Base-by-base conservation (phyloP, 2,113 vertebrate species). In the Ranitomeya imitator region DNA sequence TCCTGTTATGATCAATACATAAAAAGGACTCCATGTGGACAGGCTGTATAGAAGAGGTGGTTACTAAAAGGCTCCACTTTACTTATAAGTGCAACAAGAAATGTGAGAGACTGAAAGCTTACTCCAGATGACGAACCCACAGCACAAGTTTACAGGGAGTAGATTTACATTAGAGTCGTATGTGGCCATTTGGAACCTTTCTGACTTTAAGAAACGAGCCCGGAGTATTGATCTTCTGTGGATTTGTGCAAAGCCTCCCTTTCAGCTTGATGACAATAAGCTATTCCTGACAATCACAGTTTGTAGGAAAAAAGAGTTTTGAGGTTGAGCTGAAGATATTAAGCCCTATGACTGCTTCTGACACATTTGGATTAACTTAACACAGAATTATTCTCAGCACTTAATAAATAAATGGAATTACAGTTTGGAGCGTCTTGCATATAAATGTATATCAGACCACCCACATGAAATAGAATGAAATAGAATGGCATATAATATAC, bases 271-370 rank as follows among this genome's bases (percentile, higher is more conserved):
- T 37, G 91, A 93, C 92, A 93, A 93, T 93, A 92, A 93, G 91
- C 90, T 88, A 91, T 91, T 92, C 88, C 91, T 92, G 90, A 90
- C 92, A 92, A 93, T 93, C 91, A 92, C 92, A 92, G 92, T 93
- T 91, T 91, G 69, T 37, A 67, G 89, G 74, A 83, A 92, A 93
- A 82, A 45, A 55, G 57, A 77, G 18, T 89, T 89, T 54, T 85
- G 80, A n/a, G 18, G 23, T 45, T 89, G 82, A 85, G 57, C 81
- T 45, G 87, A 65, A 85, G 87, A 85, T 60, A 78, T 79, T 69
- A 79, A 89, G 67, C 54, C 69, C 45, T 77, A 57, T 85, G 52
- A 67, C 81, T 78, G 84, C 78, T 88, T 76, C 21, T 84, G 59
- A 84, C 45, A 67, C 51, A 69, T 86, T 79, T 79, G 26, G n/a